Evolutionary conservation across 2,888 invertebrate genomes (phyloP), one percentile per base, ranked within the genome.

Genomic region (Lithophane leautieri): DNA sequence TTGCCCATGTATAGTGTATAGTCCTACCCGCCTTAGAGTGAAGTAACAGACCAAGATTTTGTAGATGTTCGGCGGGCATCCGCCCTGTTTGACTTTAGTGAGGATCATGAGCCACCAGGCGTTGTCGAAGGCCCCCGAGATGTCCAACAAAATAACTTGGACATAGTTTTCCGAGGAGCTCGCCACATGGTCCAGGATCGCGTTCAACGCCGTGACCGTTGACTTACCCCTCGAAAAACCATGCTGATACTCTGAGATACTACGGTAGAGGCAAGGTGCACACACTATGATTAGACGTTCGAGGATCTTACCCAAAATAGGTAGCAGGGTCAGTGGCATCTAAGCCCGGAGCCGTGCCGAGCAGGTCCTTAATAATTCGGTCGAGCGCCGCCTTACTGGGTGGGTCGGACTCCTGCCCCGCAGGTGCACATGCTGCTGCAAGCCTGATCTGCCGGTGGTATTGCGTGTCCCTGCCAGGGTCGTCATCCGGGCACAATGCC

Each of bases 101-200:
- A 91, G 50, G 8, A 91, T 78, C 86, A 89, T 88, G 14, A 90
- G 90, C 90, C 91, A 91, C 89, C 89, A 90, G 25, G 90, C 88
- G 77, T 89, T 90, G 61, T 91, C 85, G 44, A 89, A 90, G 14
- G 89, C 89, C 14, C 88, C 89, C 0, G 87, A 81, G 22, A 91
- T 90, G 75, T 91, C 90, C 0, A 90, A 14, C 1, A 88, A 68
- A 0, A 90, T 69, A 0, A 78, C 70, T 50, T 85, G 86, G 0
- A 89, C 85, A 40, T 90, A 90, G 1, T 54, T 73, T 0, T 44
- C 16, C 54, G n/a, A 8, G 0, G 75, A 61, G 6, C 11, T 14
- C 1, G 28, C 12, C 0, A 65, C 69, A 0, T 66, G n/a, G 0
- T 60, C 70, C 9, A 83, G 47, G 0, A 89, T 9, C 0, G 65